Conservation (phyloP, 2,888 invertebrate species). For the Leptopilina syphax region DNA sequence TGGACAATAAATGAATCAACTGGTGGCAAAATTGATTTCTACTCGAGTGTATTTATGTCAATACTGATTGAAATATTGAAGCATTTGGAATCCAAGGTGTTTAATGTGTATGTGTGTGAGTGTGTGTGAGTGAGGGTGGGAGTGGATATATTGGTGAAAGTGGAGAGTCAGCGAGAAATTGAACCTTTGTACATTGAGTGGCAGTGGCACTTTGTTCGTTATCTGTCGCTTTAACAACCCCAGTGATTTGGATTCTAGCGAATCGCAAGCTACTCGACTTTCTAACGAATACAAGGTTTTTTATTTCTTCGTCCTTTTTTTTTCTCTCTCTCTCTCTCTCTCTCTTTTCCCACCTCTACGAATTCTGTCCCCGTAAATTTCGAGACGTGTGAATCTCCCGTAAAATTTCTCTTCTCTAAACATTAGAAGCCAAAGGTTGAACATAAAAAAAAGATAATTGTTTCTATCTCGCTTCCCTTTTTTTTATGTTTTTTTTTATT, state of each 20-base stretch:
- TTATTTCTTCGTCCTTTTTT: not conserved
- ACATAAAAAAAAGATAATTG: too few species aligned
- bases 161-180: slow-evolving; percentile 1
- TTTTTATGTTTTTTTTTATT: too few species aligned
- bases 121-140: too few species aligned
- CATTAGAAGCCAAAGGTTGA: slow-evolving; percentile 43
- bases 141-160: not conserved
- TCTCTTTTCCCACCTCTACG: too few species aligned
- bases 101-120: not conserved
- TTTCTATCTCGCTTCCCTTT: too few species aligned
- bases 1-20: slow-evolving; percentile 1
- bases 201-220: slow-evolving; percentile 13
- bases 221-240: not conserved
- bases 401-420: slow-evolving; percentile 60
- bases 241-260: not conserved
- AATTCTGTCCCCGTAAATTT: slow-evolving; percentile 60
- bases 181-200: slow-evolving; percentile 13
- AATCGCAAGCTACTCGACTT: not conserved
- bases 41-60: not conserved
- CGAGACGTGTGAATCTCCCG: slow-evolving; percentile 59
- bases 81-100: not conserved
- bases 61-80: not conserved
- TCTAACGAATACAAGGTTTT: slow-evolving; percentile 2
- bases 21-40: slow-evolving; percentile 2
- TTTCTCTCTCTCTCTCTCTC: too few species aligned